Percentiles rank a stretch among this genome's conserved stretches.
Evolutionary conservation across 2,888 invertebrate genomes (phyloP).

Genomic region (Troides oblongomaculatus): DNA sequence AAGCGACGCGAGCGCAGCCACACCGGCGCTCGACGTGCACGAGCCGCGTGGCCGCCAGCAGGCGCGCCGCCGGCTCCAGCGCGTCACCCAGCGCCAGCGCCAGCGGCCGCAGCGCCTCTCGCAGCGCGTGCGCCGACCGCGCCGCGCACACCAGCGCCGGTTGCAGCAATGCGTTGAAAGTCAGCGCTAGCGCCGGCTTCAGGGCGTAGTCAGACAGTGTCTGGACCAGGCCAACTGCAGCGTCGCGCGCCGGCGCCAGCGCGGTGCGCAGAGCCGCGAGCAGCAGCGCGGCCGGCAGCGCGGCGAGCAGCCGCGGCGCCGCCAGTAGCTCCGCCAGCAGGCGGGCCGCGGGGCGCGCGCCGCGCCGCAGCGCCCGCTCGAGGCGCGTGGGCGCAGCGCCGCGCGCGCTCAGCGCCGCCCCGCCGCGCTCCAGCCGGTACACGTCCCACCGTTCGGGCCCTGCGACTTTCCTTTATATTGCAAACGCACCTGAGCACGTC

Average conservation of each 20-base stretch:
- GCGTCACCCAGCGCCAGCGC: constrained; percentile 40
- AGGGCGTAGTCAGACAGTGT: constrained; percentile 81
- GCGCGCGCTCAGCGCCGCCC: constrained; percentile 42
- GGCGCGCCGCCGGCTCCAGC: constrained; percentile 45
- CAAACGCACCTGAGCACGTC: too few species aligned
- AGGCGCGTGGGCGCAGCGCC: constrained; percentile 34
- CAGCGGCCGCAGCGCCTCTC: constrained; percentile 76
- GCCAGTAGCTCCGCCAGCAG: constrained; percentile 81
- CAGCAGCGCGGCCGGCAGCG: constrained; percentile 81
- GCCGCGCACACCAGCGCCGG: constrained; percentile 83
- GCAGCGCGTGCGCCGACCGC: constrained; percentile 80
- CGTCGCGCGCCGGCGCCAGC: constrained; percentile 44
- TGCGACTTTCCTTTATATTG: not conserved
- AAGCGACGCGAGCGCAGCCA: constrained; percentile 7
- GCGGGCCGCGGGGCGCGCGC: constrained; percentile 63
- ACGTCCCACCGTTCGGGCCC: constrained; percentile 56
- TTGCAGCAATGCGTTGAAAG: constrained; percentile 84
- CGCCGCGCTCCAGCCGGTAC: constrained; percentile 53
- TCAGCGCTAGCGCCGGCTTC: constrained; percentile 84
- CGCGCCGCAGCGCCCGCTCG: constrained; percentile 39
- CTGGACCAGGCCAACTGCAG: constrained; percentile 42
- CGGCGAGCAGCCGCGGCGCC: constrained; percentile 81
- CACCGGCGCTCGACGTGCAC: constrained; percentile 39
- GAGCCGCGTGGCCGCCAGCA: constrained; percentile 45
- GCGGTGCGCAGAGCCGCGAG: constrained; percentile 28